Evolutionary conservation across 2,113 vertebrate genomes (phyloP).

Genomic region (Ophthalmolycus amberensis): DNA sequence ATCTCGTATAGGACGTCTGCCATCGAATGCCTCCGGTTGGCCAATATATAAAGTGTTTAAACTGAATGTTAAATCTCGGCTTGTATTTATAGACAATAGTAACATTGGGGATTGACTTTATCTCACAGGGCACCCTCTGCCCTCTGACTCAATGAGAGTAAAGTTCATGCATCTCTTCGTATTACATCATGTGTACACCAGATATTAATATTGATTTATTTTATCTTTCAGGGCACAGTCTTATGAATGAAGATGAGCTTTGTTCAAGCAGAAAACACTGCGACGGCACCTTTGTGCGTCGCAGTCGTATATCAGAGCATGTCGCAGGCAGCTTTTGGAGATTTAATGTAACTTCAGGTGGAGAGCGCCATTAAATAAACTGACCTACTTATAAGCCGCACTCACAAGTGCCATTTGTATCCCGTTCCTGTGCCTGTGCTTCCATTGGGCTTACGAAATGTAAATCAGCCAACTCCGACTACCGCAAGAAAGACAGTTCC

Average conservation of each 20-base stretch:
- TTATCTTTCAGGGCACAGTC: not conserved
- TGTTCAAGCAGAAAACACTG: conserved; percentile 13
- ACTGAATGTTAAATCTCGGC: conserved; percentile 11
- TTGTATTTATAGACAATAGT: conserved; percentile 21
- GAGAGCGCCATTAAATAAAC: conserved; percentile 36
- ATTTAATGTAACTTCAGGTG: conserved; percentile 25
- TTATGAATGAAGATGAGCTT: conserved; percentile 32
- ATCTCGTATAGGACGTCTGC: not conserved
- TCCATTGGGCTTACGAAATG: conserved; percentile 10
- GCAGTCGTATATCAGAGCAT: not conserved
- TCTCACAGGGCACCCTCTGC: conserved; percentile 45
- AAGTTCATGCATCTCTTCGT: conserved; percentile 37
- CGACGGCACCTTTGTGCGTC: not conserved
- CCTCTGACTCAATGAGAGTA: conserved; percentile 31
- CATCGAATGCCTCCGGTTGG: not conserved
- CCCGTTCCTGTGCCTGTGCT: conserved; percentile 2
- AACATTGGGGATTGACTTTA: conserved; percentile 54
- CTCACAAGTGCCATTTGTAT: conserved; percentile 23
- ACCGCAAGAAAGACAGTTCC: conserved; percentile 13
- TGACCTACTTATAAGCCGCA: conserved; percentile 46
- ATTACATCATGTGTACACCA: conserved; percentile 21
- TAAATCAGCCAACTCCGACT: not conserved
- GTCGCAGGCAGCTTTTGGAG: conserved; percentile 5
- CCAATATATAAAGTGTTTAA: conserved; percentile 34
- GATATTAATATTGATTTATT: conserved; percentile 22